Base-by-base conservation (phyloP, 2,888 invertebrate species). In the Orthonevra nobilis region DNA sequence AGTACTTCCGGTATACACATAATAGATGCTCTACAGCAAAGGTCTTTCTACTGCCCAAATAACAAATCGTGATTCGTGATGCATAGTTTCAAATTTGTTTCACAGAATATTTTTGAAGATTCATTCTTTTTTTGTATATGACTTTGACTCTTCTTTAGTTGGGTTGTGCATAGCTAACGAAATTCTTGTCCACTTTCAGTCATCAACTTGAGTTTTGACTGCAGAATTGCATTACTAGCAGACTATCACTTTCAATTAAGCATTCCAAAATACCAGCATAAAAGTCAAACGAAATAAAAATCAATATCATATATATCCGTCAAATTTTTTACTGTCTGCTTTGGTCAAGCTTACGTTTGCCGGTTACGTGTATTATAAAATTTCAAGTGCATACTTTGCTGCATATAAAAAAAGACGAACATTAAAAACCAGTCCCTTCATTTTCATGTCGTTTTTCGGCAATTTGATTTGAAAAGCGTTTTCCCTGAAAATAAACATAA, bases 381-480 rank as follows among this genome's bases (percentile, higher is more conserved):
- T 44, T 23, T 66, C 15, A 73, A 79, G 36, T 79, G 73, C 73
- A 79, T 73, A 56, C 50, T 66, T 61, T 58, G 28, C 32, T 23
- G 5, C 23, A 5, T 4, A 5, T 23, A 23, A 23, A 23, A 46
- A 26, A 54, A 63, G 50, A 72, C 32, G 34, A 44, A 58, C 40
- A 64, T 64, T 46, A 61, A 56, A n/a, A 72, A 54, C 42, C 79
- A 61, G 66, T 79, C 68, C 54, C 50, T 54, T 32, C 19, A 48
- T 61, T 68, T 61, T 79, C 48, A 73, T 73, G 66, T 77, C 84
- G 83, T 85, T 85, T 86, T 84, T 84, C 83, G 85, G 83, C 85
- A 86, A 86, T 86, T 86, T 84, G 86, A 86, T 86, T 86, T 86
- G 83, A 83, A 86, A 86, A 86, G 86, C 86, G 85, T 86, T 86